phyloP scores from a whole-genome alignment of 2,113 vertebrate genomes.

The Ceratotherium simum region DNA sequence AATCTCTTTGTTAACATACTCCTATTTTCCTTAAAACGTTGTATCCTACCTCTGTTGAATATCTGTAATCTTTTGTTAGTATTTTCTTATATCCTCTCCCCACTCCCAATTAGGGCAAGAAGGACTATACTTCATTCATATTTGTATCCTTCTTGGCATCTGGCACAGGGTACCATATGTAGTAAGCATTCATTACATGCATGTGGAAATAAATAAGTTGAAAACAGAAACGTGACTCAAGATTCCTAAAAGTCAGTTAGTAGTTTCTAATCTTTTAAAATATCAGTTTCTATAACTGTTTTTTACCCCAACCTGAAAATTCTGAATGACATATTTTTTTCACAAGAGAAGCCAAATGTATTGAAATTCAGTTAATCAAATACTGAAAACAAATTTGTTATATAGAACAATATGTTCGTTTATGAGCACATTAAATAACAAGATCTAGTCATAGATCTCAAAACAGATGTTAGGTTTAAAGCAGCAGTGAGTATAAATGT shows the following conservation, averaged over 20 bases:
- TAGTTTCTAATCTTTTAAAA: neutral
- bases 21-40: neutral
- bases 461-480: neutral
- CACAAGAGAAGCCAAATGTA: neutral
- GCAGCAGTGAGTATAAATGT: neutral
- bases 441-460: neutral
- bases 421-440: neutral
- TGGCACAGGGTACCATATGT: neutral
- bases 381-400: neutral
- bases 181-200: neutral
- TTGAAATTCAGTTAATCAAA: neutral
- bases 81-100: neutral
- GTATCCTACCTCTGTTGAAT: neutral
- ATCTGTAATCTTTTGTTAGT: neutral
- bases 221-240: neutral
- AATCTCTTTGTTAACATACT: neutral
- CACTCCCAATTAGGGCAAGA: neutral
- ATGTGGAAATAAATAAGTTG: neutral
- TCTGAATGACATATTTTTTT: neutral
- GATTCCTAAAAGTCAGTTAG: neutral
- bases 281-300: neutral
- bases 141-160: neutral
- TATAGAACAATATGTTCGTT: neutral
- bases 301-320: neutral
- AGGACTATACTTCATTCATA: neutral